These are phyloP conservation scores for Piprites chloris DNA, from an alignment of 2,113 vertebrate species.

Conservation along the genomic window DNA sequence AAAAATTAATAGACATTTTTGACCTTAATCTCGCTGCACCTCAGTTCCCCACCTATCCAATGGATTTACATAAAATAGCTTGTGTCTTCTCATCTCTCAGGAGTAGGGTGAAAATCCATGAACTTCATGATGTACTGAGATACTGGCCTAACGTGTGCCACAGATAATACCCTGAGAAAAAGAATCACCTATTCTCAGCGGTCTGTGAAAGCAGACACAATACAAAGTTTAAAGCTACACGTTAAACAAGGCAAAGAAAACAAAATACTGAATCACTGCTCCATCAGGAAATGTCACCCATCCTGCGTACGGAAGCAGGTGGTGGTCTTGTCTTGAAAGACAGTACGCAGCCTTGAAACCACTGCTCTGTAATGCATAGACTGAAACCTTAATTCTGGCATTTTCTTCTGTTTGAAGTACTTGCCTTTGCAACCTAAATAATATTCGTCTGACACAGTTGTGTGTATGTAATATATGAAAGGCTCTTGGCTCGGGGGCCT, in stretches of 20 bases:
- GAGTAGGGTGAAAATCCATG: neutral
- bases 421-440: constrained; percentile 43
- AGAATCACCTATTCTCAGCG: neutral
- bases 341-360: neutral
- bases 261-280: neutral
- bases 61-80: constrained; percentile 7
- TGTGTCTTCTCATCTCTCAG: neutral
- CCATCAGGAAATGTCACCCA: neutral
- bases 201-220: neutral
- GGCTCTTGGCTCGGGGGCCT: neutral
- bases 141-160: neutral
- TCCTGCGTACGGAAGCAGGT: neutral
- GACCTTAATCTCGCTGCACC: constrained; percentile 27
- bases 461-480: neutral
- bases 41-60: neutral
- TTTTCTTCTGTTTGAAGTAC: constrained; percentile 26
- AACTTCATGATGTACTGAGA: neutral
- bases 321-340: neutral
- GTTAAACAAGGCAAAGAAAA: neutral
- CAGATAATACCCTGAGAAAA: neutral
- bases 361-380: neutral
- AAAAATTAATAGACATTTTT: constrained; percentile 45
- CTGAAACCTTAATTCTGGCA: constrained; percentile 20
- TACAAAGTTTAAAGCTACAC: neutral
- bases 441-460: constrained; percentile 10